These are phyloP conservation scores for Paragorgia papillata DNA, from an alignment of 92 coral and sea anemone species.

Conservation along the genomic window DNA sequence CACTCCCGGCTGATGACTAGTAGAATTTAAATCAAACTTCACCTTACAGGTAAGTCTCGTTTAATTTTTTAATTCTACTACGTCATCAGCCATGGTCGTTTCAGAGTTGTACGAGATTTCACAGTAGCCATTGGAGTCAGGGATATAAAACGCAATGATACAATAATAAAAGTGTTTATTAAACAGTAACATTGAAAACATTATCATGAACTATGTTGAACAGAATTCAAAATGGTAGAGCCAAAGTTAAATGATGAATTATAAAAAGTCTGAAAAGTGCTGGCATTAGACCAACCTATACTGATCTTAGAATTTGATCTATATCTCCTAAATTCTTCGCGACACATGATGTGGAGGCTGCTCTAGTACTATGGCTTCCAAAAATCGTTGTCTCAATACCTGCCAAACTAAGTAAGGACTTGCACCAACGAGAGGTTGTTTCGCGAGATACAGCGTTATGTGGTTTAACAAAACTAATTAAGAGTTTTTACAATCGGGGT, in stretches of 20 bases:
- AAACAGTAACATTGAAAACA: neutral
- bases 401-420: no score
- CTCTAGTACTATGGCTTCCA: no score
- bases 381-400: no score
- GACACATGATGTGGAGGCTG: no score
- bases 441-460: no score
- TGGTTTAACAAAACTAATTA: no score
- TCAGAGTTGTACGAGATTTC: constrained; percentile 40
- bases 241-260: constrained; percentile 12
- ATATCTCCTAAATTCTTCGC: no score
- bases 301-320: no score
- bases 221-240: neutral
- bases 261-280: constrained; percentile 28
- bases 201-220: neutral
- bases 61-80: no score
- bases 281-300: constrained; percentile 27
- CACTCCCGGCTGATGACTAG: constrained; percentile 32
- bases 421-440: no score
- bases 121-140: constrained; percentile 30
- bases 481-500: no score
- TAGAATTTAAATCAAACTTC: constrained; percentile 21
- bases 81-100: constrained; percentile 37
- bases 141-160: neutral
- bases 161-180: neutral
- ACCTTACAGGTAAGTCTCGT: no score